These are phyloP conservation scores for Oxyteleia sp. DNA, from an alignment of 2,888 invertebrate species.

Conservation along the genomic window DNA sequence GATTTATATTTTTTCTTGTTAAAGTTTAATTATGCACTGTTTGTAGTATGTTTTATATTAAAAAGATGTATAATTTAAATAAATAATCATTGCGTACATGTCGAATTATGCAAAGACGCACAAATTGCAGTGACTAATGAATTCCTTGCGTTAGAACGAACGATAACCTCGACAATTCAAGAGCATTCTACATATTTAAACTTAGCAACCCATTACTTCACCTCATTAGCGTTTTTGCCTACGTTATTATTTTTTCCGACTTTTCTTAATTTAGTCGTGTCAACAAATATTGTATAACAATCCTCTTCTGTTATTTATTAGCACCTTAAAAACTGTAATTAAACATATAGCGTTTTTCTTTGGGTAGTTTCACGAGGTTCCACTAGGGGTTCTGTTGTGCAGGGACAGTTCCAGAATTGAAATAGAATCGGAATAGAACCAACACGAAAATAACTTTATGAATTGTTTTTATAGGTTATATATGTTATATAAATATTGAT, in stretches of 20 bases:
- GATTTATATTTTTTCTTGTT: no score
- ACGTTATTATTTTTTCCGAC: conserved; percentile 29
- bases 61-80: background rate
- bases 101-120: conserved; percentile 37
- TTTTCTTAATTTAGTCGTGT: conserved; percentile 47
- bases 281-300: conserved; percentile 25
- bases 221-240: conserved; percentile 48
- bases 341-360: no score
- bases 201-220: conserved; percentile 41
- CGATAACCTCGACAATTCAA: conserved; percentile 60
- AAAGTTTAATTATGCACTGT: conserved; percentile 12
- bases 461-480: no score
- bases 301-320: conserved; percentile 62
- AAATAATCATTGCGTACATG: conserved; percentile 13
- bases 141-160: conserved; percentile 42
- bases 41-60: background rate
- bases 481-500: no score
- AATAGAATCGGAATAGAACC: no score
- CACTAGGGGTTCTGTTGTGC: no score
- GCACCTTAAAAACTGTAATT: conserved; percentile 43
- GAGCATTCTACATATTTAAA: conserved; percentile 41
- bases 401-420: no score
- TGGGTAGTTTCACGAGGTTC: no score
- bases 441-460: no score
- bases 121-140: conserved; percentile 46